phyloP scores from a whole-genome alignment of 2,797 vertebrate species.

The Aulostomus chinensis region DNA sequence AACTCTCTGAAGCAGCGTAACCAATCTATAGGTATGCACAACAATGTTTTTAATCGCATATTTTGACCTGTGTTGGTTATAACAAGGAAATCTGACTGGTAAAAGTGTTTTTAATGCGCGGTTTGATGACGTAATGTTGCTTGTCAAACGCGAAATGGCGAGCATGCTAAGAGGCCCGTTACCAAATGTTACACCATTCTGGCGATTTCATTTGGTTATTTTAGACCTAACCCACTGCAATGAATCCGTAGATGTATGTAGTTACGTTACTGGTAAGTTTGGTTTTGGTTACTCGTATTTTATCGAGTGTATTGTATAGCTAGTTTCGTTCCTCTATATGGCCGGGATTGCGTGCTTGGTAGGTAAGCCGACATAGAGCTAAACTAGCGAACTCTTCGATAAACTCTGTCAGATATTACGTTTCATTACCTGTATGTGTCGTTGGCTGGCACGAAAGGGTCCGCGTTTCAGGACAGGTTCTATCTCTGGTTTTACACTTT shows the following conservation, averaged over 20 bases:
- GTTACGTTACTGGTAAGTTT: too few species aligned
- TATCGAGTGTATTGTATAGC: neutral
- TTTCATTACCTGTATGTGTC: too few species aligned
- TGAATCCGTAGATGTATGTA: neutral
- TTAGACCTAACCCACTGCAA: neutral
- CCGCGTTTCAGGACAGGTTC: too few species aligned
- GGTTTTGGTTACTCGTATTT: too few species aligned
- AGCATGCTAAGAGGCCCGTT: constrained; percentile 70
- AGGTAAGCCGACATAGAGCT: constrained; percentile 24
- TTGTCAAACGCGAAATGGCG: constrained; percentile 82
- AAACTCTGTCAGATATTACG: neutral
- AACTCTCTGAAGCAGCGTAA: constrained; percentile 48
- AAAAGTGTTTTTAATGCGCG: constrained; percentile 93
- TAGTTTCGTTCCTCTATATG: neutral
- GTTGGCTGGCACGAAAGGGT: too few species aligned
- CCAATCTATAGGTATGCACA: constrained; percentile 63
- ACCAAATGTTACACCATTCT: constrained; percentile 3
- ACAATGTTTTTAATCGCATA: constrained; percentile 6
- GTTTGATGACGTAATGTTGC: constrained; percentile 93
- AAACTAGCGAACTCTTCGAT: constrained; percentile 1
- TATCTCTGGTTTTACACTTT: too few species aligned
- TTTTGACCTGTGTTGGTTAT: constrained; percentile 3
- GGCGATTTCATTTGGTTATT: constrained; percentile 1
- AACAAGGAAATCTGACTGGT: constrained; percentile 55
- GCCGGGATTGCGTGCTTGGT: constrained; percentile 14